Evolutionary conservation across 2,797 vertebrate species (phyloP), one percentile per base, ranked within the genome.

Genomic region (Morelia viridis): DNA sequence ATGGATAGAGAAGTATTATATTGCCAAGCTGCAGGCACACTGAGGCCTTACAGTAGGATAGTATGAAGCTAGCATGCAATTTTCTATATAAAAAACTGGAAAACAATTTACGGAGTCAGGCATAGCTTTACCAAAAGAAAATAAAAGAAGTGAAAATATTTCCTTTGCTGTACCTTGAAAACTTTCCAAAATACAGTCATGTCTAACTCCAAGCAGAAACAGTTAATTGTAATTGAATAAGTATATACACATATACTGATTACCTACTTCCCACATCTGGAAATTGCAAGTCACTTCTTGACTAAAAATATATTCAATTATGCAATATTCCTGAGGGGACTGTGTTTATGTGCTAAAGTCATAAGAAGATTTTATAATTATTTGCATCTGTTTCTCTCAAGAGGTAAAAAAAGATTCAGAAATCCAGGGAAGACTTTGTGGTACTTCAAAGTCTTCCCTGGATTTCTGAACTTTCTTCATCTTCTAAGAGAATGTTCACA

Each of bases 231-330:
- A 87, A 76, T 71, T 57, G 17, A 92, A 22, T 60, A 61, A 35
- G 58, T 58, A 26, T 58, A 64, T 28, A 46, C 31, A 50, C 12
- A 12, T 50, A 26, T 50, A 41, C 80, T 60, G 26, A 50, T 89
- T 64, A 71, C 17, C 28, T 68, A 57, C 64, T 71, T 71, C 62
- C 6, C 56, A 87, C 84, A 62, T 53, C 57, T 92, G n/a, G 24
- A 92, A 90, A 22, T 87, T 90, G 41, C n/a, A 90, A 90, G 46
- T 76, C 13, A 86, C 41, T 89, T 85, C 35, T 50, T 50, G 64
- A 31, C 28, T 89, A 86, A 90, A 89, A 86, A 71, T 92, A 85
- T 86, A 28, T 89, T 50, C 87, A 89, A 92, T 58, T 92, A 89
- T 76, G 56, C 57, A 61, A 76, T 50, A 71, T 62, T 87, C 88